Base-by-base conservation (phyloP, 2,113 vertebrate genomes). In the Urocolius indicus region DNA sequence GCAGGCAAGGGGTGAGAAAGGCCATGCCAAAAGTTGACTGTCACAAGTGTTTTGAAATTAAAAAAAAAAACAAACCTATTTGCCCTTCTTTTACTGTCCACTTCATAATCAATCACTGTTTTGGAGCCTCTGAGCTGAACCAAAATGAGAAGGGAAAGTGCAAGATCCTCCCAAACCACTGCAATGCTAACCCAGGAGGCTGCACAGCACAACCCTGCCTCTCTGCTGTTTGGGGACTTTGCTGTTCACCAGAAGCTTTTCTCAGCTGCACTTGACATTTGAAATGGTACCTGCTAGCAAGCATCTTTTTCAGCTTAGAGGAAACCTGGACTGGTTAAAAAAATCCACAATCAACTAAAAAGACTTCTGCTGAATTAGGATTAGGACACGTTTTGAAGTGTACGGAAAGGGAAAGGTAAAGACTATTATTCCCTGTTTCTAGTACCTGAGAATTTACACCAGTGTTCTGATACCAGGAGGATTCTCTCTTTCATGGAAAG, bases 161-260 rank as follows among this genome's bases (percentile, higher is more conserved):
- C 11, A 55, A 24, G 43, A 30, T 48, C 32, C 11, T 71, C 32
- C 54, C 45, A 57, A 9, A 68, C 6, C 14, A 51, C 24, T 52
- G n/a, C 0, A 0, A 45, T 38, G 24, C 29, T 57, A 22, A 18
- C 17, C 10, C 5, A 3, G 20, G 22, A 30, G 16, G 20, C 27
- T 63, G 67, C 48, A 68, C 0, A 2, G n/a, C 46, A 34, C 3
- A 4, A 14, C 85, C 24, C n/a, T 74, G 32, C 38, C 38, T n/a
- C 46, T 65, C 49, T 48, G 19, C 55, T 52, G 16, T 48, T 49
- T 48, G 16, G 17, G 34, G 43, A 20, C 36, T 77, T 68, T 49
- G 38, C 43, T 72, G 27, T 22, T 32, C 23, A 51, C 36, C 55
- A 48, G 45, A 20, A 58, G 41, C 34, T 52, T 52, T 77, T 36